Evolutionary conservation across 1,140 invertebrate species (phyloP), one percentile per base, ranked within the genome.

Genomic region (Nymphalis io): DNA sequence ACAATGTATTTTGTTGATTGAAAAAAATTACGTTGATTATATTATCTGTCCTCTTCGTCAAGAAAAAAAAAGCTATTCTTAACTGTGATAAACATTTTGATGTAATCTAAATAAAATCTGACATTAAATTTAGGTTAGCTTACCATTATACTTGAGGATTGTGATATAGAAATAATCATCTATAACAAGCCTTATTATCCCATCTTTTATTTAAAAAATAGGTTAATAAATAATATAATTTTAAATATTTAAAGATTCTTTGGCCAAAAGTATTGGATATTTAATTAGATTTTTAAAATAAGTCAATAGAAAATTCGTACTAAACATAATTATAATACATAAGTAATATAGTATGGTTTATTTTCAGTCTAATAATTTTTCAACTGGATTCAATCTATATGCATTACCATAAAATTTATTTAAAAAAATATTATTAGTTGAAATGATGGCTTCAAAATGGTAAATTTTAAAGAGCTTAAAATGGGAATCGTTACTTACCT

Each of bases 401-500:
- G 27, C 27, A 8, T 33, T 33, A 33, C 27, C 4, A 16, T n/a
- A 46, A 46, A 46, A 18, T 6, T 16, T 3, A 15, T 46, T 46
- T 18, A 5, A n/a, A 16, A 46, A 46, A n/a, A n/a, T n/a, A 46
- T 46, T 46, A 8, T 16, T n/a, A 18, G 15, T 42, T 42, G 40
- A 42, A 42, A 46, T 46, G 6, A 16, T 16, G n/a, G 44, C 44
- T 46, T 46, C 27, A 33, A 33, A 16, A n/a, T 16, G 48, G 18
- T 53, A 21, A 53, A 66, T 58, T 66, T 5, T 20, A 48, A 67
- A 67, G 68, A 70, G 68, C 68, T 70, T 70, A 40, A 69, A 40
- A 55, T 51, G 59, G 33, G 46, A 53, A 10, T 61, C 60, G 40
- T 33, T 23, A 68, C 58, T 62, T 57, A 60, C 46, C 58, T 68